Base-by-base conservation (phyloP, 1,140 invertebrate genomes). In the Arctopsyche grandis region DNA sequence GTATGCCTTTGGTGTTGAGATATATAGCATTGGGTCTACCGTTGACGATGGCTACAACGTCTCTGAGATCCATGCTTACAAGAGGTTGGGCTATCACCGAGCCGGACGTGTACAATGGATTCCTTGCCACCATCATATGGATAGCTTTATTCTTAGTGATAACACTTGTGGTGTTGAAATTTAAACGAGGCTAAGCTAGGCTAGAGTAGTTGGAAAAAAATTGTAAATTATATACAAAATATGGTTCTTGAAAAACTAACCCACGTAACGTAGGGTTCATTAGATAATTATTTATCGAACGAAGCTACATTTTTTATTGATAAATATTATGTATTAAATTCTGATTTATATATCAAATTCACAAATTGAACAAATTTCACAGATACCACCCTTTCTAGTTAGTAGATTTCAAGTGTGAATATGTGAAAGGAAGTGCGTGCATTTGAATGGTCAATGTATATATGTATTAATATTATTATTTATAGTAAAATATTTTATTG, bases 1-100 rank as follows among this genome's bases (percentile, higher is more conserved):
- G 94, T 83, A 98, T 99, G 95, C 97, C 97, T 0, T 90, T 91
- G 60, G 90, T 94, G 66, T 87, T 99, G 9, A 91, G 93, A 81
- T 94, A 95, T 84, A 91, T 98, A 38, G 94, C 95, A 1, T 92
- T 94, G 63, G 92, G 93, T 83, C 90, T 98, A 48, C 97, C 97
- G 0, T 88, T 98, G 63, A 99, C 97, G 0, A 91, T 97, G 84
- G 96, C 97, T 9, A 97, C 96, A 22, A 96, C 97, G 56, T 93
- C 96, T 0, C 89, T 98, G 77, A 90, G 97, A 73, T 94, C 94
- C 21, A 94, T 99, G 84, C 88, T 98, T 29, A 96, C 96, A 0
- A 90, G 96, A 81, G 97, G 97, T 9, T 98, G 97, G 97, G 90
- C 90, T 10, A 91, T 99, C 71, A 84, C 89, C 0, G 93, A 97